Conservation (phyloP, 1,140 invertebrate genomes). For the Palaemon carinicauda region DNA sequence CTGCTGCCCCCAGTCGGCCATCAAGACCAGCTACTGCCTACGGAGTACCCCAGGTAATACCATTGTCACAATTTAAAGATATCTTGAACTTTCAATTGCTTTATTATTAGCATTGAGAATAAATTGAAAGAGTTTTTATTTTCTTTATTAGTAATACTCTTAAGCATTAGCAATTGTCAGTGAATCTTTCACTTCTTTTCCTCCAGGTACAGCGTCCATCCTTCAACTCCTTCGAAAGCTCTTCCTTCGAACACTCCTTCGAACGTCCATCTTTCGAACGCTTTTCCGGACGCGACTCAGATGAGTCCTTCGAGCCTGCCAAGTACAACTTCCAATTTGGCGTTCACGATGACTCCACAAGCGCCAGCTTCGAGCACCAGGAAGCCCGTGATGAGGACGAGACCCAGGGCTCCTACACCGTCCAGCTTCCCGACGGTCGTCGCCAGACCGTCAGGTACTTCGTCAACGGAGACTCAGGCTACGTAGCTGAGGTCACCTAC, state of each 20-base stretch:
- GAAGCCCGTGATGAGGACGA: constrained; percentile 13
- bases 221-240: neutral
- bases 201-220: neutral
- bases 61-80: no score
- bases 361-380: constrained; percentile 16
- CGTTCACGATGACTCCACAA: neutral
- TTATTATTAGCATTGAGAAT: no score
- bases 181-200: no score
- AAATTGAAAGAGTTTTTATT: no score
- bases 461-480: constrained; percentile 28
- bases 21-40: no score
- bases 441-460: constrained; percentile 11
- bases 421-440: constrained; percentile 31
- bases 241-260: no score
- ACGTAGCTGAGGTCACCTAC: constrained; percentile 30
- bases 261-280: no score
- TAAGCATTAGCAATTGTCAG: neutral
- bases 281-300: no score
- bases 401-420: constrained; percentile 23
- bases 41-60: no score
- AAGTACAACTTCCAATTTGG: neutral
- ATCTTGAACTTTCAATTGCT: neutral
- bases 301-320: no score
- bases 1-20: neutral
- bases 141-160: no score